A percentile compares a stretch with the other conserved stretches of the same genome.
Evolutionary conservation across 2,797 vertebrate species (phyloP).

Genomic region (Spinus olivaceus): DNA sequence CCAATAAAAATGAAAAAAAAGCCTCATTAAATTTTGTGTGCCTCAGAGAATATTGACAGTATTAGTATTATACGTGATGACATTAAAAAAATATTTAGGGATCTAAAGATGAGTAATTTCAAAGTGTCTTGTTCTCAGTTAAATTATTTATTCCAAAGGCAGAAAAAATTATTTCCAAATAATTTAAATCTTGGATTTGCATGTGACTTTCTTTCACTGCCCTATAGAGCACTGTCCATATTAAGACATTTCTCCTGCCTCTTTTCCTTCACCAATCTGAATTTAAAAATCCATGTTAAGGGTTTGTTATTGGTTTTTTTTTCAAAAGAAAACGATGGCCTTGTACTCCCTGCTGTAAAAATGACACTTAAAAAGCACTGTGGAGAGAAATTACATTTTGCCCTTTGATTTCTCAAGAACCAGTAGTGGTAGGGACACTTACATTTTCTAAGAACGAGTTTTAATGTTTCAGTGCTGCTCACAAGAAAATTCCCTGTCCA

Average conservation of each 20-base stretch:
- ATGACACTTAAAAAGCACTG: background rate
- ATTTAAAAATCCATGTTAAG: background rate
- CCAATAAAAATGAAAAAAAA: background rate
- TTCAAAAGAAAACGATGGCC: background rate
- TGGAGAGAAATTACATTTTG: constrained; percentile 1
- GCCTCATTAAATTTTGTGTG: accelerated
- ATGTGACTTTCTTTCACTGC: background rate
- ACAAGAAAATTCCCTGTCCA: background rate
- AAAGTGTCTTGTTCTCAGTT: background rate
- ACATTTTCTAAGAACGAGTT: background rate
- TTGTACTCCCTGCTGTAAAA: background rate
- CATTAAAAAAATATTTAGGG: background rate
- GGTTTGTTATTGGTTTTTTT: background rate
- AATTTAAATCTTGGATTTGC: background rate
- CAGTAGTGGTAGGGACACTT: background rate
- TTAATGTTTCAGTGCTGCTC: background rate
- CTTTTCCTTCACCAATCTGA: background rate
- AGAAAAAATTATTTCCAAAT: background rate
- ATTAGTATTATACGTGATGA: background rate
- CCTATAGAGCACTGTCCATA: background rate
- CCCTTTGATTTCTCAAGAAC: background rate
- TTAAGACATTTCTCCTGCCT: background rate
- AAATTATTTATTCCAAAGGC: background rate
- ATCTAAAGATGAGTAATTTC: background rate
- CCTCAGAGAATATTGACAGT: background rate